A percentile compares a stretch with the other conserved stretches of the same genome.
Conservation (phyloP, 2,888 invertebrate species). For the Eueremaeus valkanovi region DNA sequence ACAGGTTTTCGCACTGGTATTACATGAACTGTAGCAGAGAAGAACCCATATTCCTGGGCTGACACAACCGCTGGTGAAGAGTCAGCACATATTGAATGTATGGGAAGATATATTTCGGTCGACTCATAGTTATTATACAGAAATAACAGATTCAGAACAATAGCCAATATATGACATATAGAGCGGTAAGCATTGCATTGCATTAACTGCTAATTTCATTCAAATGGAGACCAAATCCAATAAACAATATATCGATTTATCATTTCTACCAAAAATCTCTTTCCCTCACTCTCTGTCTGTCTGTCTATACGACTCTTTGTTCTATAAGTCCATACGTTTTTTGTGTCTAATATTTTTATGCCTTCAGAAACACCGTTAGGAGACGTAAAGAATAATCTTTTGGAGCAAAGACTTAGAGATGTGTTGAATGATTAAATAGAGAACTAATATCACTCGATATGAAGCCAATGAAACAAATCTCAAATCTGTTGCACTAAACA, state of each 20-base stretch:
- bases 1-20: slow-evolving; percentile 8
- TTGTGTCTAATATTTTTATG: slow-evolving; percentile 8
- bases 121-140: neutral
- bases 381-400: neutral
- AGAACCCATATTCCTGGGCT: neutral
- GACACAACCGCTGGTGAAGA: slow-evolving; percentile 1
- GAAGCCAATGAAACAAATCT: slow-evolving; percentile 14
- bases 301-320: too few relatives aligned
- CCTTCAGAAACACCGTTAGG: neutral
- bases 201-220: slow-evolving; percentile 29
- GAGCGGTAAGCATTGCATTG: neutral
- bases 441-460: slow-evolving; percentile 30
- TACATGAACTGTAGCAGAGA: neutral
- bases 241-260: slow-evolving; percentile 22
- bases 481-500: slow-evolving; percentile 15
- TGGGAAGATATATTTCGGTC: neutral
- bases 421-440: slow-evolving; percentile 24
- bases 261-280: neutral
- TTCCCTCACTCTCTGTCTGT: neutral
- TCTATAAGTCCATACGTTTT: neutral
- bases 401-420: neutral
- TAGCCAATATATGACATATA: slow-evolving; percentile 5
- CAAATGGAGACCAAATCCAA: slow-evolving; percentile 18
- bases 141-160: slow-evolving; percentile 27
- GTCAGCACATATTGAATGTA: neutral